These are phyloP conservation scores for Amiota mariae DNA, from an alignment of 2,888 invertebrate genomes.

Conservation along the genomic window DNA sequence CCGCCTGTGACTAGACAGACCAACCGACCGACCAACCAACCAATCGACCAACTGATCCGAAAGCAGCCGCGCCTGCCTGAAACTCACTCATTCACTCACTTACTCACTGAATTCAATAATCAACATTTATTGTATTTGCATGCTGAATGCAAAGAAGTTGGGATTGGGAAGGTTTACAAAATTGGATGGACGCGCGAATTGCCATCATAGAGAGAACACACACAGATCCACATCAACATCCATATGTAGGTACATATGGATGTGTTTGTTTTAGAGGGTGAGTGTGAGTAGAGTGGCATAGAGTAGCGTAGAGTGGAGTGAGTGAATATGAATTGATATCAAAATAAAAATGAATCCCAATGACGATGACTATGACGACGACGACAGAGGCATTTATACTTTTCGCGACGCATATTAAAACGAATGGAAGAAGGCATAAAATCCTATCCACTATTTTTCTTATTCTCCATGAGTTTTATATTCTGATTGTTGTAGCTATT, in stretches of 20 bases:
- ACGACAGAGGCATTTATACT: background rate
- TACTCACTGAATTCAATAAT: constrained; percentile 26
- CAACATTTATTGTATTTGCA: constrained; percentile 19
- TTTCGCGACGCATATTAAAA: background rate
- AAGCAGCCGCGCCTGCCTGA: constrained; percentile 47
- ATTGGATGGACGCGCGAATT: no score
- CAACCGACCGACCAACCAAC: constrained; percentile 16
- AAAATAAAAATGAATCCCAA: background rate
- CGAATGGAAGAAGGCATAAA: no score
- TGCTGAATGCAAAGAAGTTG: constrained; percentile 51
- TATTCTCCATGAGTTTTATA: no score
- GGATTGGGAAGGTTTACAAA: constrained; percentile 22
- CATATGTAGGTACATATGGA: no score
- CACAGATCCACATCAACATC: no score
- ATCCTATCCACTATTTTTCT: no score
- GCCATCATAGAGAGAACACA: no score
- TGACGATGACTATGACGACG: background rate
- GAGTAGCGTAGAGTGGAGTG: no score
- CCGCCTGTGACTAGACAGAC: constrained; percentile 34
- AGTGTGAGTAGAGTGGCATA: no score
- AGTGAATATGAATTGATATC: no score
- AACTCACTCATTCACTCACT: constrained; percentile 36
- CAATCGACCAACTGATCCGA: constrained; percentile 9
- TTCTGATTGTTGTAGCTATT: background rate
- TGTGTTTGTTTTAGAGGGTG: no score